Conservation (phyloP, 2,797 vertebrate genomes). For the Sebastes oblongus region DNA sequence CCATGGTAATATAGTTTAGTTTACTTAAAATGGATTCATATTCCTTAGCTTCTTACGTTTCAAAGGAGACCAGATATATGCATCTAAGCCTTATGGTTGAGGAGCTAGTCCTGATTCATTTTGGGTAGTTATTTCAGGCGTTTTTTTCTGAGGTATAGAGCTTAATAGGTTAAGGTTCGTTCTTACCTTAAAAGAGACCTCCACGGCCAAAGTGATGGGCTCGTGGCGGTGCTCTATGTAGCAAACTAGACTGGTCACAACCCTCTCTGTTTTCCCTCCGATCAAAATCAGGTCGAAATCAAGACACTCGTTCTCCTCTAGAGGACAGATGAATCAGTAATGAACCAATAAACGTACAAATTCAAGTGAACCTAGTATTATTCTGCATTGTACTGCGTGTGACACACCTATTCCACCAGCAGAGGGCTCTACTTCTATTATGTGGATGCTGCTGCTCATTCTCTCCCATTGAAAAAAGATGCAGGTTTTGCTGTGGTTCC, state of each 20-base stretch:
- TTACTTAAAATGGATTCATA: too few relatives aligned
- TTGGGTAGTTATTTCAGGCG: too few relatives aligned
- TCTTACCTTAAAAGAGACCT: constrained; percentile 90
- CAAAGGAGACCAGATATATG: too few relatives aligned
- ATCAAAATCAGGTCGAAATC: constrained; percentile 86
- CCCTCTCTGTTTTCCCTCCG: constrained; percentile 79
- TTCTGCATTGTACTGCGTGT: neutral
- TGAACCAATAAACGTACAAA: neutral
- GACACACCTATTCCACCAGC: constrained; percentile 86
- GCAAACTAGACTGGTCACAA: constrained; percentile 82
- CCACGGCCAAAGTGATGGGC: constrained; percentile 82
- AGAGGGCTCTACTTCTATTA: constrained; percentile 89
- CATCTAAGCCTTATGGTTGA: too few relatives aligned
- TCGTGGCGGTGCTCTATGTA: constrained; percentile 74
- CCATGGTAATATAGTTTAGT: too few relatives aligned
- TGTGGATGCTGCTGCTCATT: constrained; percentile 67
- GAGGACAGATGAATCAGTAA: neutral
- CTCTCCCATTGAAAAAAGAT: constrained; percentile 88
- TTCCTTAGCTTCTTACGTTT: too few relatives aligned
- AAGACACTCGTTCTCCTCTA: constrained; percentile 82
- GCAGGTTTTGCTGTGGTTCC: constrained; percentile 91
- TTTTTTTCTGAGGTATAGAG: too few relatives aligned
- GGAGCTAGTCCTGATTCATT: too few relatives aligned
- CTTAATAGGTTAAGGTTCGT: too few relatives aligned
- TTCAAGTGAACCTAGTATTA: neutral